A percentile compares a stretch with the other conserved stretches of the same genome.
Conservation (phyloP, 2,797 vertebrate species). For the Luscinia luscinia region DNA sequence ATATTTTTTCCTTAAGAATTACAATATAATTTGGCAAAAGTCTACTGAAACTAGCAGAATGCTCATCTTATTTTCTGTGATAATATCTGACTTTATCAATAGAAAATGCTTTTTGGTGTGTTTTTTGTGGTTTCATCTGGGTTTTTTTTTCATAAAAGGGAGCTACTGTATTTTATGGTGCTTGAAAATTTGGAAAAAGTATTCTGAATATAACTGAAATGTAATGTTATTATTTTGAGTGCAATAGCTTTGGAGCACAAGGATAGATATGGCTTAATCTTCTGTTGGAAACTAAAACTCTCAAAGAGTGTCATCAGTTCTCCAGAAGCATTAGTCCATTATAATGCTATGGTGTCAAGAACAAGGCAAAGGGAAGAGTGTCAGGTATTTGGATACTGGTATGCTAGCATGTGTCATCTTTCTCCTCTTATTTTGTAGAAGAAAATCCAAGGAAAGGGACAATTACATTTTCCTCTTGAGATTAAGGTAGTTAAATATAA, state of each 20-base stretch:
- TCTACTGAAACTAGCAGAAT: background rate
- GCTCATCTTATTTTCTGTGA: background rate
- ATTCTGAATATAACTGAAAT: conserved; percentile 26
- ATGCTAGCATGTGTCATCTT: background rate
- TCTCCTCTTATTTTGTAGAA: background rate
- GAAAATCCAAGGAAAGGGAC: background rate
- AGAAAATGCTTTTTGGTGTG: background rate
- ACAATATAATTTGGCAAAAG: background rate
- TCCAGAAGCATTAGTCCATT: background rate
- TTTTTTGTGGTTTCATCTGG: background rate
- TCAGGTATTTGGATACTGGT: background rate
- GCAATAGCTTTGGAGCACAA: background rate
- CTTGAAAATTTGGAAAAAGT: conserved; percentile 17
- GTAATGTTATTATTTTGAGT: conserved; percentile 9
- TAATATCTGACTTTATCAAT: background rate
- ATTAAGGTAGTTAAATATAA: background rate
- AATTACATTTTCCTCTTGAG: background rate
- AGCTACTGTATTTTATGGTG: background rate
- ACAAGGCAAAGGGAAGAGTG: background rate
- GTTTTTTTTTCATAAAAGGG: background rate
- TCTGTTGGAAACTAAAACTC: background rate
- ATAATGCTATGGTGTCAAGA: background rate
- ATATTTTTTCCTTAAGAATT: background rate
- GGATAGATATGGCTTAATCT: background rate
- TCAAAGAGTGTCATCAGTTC: background rate